Percentiles rank a stretch among this genome's conserved stretches.
Evolutionary conservation across 2,888 invertebrate species (phyloP).

Genomic region (Eupithecia subumbrata): DNA sequence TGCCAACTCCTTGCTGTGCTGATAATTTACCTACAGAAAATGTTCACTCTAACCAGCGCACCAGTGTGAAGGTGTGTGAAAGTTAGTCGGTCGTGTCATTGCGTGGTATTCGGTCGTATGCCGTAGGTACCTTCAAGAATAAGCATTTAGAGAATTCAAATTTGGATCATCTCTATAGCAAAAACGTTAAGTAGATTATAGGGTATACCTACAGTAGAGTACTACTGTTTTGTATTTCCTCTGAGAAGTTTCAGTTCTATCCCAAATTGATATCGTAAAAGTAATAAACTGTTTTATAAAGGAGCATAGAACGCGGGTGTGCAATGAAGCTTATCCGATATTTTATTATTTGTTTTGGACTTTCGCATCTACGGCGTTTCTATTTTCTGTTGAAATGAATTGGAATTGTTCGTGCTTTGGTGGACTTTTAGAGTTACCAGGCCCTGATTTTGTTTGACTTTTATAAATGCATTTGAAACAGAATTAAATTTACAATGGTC

Average conservation of each 20-base stretch:
- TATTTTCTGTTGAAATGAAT: conserved; percentile 22
- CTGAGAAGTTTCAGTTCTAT: not conserved
- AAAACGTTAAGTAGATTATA: not conserved
- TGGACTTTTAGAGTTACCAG: too few species aligned
- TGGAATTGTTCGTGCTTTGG: not conserved
- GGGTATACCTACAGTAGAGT: not conserved
- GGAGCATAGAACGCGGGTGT: conserved; percentile 20
- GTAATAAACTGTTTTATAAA: conserved; percentile 30
- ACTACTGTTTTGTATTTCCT: not conserved
- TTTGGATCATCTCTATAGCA: not conserved
- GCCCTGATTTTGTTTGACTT: not conserved
- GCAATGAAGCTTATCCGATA: conserved; percentile 24
- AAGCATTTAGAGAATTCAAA: not conserved
- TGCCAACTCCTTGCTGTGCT: too few species aligned
- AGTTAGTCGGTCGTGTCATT: too few species aligned
- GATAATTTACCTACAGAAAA: too few species aligned
- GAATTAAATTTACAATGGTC: not conserved
- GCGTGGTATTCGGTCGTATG: too few species aligned
- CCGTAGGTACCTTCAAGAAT: not conserved
- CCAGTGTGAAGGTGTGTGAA: too few species aligned
- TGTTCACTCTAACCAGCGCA: too few species aligned
- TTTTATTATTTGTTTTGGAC: conserved; percentile 24
- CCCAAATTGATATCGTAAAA: not conserved
- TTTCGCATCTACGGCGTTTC: conserved; percentile 4
- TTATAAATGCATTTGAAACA: not conserved